A percentile compares a stretch with the other conserved stretches of the same genome.
Evolutionary conservation across 2,888 invertebrate species (phyloP).

Genomic region (Octonoba sinensis): DNA sequence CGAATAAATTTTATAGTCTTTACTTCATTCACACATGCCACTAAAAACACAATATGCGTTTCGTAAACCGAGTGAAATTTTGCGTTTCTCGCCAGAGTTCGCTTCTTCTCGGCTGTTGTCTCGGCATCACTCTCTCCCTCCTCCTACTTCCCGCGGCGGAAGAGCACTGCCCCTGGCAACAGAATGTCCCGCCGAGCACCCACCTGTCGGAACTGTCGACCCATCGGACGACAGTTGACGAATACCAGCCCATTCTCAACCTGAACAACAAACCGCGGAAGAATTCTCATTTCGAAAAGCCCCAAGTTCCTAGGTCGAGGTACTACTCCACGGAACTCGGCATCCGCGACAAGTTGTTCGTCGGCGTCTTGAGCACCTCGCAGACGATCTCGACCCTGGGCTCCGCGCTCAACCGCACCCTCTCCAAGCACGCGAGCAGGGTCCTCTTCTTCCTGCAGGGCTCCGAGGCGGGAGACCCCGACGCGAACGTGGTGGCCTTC

Average conservation of each 20-base stretch:
- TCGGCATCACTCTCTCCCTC: conserved; percentile 56
- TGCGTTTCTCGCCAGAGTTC: conserved; percentile 52
- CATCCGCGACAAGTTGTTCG: conserved; percentile 88
- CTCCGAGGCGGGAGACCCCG: conserved; percentile 70
- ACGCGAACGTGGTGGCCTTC: conserved; percentile 80
- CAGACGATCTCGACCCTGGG: conserved; percentile 77
- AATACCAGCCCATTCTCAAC: conserved; percentile 58
- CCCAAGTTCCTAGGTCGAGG: conserved; percentile 70
- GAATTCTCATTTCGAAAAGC: conserved; percentile 31
- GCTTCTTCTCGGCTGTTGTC: conserved; percentile 39
- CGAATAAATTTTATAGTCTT: not conserved
- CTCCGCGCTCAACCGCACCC: conserved; percentile 87
- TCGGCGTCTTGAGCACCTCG: conserved; percentile 78
- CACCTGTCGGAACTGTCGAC: not conserved
- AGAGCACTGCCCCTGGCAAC: conserved; percentile 32
- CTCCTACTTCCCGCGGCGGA: conserved; percentile 49
- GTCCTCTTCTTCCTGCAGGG: conserved; percentile 82
- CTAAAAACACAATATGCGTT: conserved; percentile 44
- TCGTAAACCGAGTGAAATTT: conserved; percentile 47
- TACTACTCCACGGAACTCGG: conserved; percentile 96
- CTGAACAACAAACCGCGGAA: conserved; percentile 54
- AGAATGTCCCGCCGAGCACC: not conserved
- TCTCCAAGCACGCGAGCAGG: conserved; percentile 86
- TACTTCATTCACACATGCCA: conserved; percentile 26
- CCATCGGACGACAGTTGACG: conserved; percentile 24